phyloP scores from a whole-genome alignment of 2,113 vertebrate genomes.

The Epinephelus fuscoguttatus region DNA sequence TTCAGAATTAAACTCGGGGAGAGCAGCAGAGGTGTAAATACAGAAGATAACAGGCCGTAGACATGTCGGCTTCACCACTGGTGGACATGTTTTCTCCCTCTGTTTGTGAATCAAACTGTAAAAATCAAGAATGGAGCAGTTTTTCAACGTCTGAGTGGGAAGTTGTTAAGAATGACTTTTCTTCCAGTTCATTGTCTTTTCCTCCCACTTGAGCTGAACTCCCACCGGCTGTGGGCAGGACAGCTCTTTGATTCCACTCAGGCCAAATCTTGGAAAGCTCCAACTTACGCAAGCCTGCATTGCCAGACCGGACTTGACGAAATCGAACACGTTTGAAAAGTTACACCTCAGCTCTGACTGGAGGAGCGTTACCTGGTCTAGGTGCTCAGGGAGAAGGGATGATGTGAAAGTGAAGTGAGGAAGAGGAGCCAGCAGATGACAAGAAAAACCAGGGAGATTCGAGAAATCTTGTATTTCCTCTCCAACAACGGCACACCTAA shows the following conservation, averaged over 20 bases:
- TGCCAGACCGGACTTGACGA: constrained; percentile 27
- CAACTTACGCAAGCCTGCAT: constrained; percentile 24
- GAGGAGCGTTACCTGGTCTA: background rate
- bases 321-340: constrained; percentile 17
- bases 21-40: constrained; percentile 1
- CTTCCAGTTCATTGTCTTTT: constrained; percentile 34
- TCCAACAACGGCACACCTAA: background rate
- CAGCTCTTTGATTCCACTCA: constrained; percentile 9
- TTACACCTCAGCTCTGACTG: background rate
- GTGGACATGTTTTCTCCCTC: background rate
- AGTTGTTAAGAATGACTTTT: constrained; percentile 41
- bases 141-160: constrained; percentile 17
- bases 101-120: background rate
- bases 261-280: constrained; percentile 27
- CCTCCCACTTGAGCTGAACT: constrained; percentile 14
- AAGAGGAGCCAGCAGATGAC: constrained; percentile 8
- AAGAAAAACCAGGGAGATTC: background rate
- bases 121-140: constrained; percentile 4
- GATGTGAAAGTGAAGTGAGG: background rate
- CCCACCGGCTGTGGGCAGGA: constrained; percentile 11
- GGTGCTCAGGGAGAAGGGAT: background rate
- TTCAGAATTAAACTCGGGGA: background rate
- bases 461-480: background rate
- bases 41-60: constrained; percentile 1
- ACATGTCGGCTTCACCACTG: background rate